Percentiles rank a stretch among this genome's conserved stretches.
Evolutionary conservation across 1,140 invertebrate genomes (phyloP).

Genomic region (Leptoteleia sp.): DNA sequence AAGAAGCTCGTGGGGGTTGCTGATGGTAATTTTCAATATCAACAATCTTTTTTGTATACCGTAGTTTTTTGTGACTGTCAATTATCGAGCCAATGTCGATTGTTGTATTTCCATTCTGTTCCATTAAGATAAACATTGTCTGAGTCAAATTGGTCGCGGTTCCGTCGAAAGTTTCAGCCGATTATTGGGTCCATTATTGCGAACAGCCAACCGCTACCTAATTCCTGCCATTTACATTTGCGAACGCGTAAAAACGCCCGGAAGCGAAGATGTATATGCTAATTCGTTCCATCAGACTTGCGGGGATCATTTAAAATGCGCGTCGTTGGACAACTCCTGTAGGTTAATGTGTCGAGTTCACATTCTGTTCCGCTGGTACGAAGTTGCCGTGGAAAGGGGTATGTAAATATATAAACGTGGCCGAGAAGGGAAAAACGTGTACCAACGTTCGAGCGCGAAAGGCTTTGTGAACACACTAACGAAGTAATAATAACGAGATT

Average conservation of each 20-base stretch:
- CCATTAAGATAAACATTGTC: too few species aligned
- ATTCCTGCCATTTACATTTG: slow-evolving; percentile 17
- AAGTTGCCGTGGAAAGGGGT: not conserved
- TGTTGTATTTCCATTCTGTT: too few species aligned
- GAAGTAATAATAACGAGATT: slow-evolving; percentile 13
- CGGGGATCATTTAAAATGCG: too few species aligned
- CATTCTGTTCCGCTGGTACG: not conserved
- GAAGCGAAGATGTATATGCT: slow-evolving; percentile 16
- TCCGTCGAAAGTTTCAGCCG: not conserved
- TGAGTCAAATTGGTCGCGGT: too few species aligned
- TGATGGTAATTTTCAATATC: too few species aligned
- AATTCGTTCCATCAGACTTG: slow-evolving; percentile 11
- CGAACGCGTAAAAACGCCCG: not conserved
- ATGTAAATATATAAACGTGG: not conserved
- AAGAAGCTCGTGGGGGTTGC: too few species aligned
- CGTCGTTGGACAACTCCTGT: not conserved
- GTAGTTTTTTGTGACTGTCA: too few species aligned
- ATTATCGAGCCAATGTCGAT: too few species aligned
- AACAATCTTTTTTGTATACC: too few species aligned
- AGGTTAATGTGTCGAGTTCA: not conserved
- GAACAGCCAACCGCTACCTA: not conserved
- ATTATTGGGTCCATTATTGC: slow-evolving; percentile 10
- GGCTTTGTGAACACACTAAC: slow-evolving; percentile 2
- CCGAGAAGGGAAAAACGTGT: not conserved
- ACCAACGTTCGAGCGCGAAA: not conserved